Base-by-base conservation (phyloP, 2,113 vertebrate species). In the Hemicordylus capensis region DNA sequence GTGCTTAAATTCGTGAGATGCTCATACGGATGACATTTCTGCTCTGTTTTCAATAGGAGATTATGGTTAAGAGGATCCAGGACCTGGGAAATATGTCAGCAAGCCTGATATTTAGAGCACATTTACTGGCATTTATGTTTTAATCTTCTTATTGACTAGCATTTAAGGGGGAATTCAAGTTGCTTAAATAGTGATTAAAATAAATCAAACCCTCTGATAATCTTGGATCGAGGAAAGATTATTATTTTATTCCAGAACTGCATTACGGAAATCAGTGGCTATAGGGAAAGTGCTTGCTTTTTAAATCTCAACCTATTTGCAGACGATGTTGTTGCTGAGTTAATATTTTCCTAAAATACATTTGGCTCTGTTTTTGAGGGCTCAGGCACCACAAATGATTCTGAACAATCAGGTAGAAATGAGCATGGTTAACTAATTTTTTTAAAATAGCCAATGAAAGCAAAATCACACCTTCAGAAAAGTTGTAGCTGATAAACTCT, bases 101-200 rank as follows among this genome's bases (percentile, higher is more conserved):
- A 90, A 89, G 89, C 86, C 85, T 96, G 95, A 94, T 96, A 96
- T 95, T 96, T 96, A 96, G 95, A 95, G 92, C 94, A 94, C 93
- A 94, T 96, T 97, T 96, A 96, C 91, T 94, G 94, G 94, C 93
- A 96, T 96, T 97, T 96, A 95, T 94, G 81, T 94, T 95, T 96
- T 96, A 96, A 97, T 96, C 96, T 96, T 93, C 96, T 95, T 96
- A 96, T 93, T 94, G 94, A 92, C 92, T 95, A 95, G 94, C 93
- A 92, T 95, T 96, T 93, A 95, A 92, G 94, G 51, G 84, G 92
- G 86, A 94, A 87, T 89, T 87, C 81, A 89, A 90, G 94, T 87
- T 79, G 93, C 94, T 94, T 95, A 87, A 93, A 89, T 58, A 82
- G 88, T 89, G 91, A 92, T 95, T 95, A 92, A 95, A 94, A 94